A percentile compares a stretch with the other conserved stretches of the same genome.
Conservation (phyloP, 2,888 invertebrate genomes). For the Drosophila macrospina region DNA sequence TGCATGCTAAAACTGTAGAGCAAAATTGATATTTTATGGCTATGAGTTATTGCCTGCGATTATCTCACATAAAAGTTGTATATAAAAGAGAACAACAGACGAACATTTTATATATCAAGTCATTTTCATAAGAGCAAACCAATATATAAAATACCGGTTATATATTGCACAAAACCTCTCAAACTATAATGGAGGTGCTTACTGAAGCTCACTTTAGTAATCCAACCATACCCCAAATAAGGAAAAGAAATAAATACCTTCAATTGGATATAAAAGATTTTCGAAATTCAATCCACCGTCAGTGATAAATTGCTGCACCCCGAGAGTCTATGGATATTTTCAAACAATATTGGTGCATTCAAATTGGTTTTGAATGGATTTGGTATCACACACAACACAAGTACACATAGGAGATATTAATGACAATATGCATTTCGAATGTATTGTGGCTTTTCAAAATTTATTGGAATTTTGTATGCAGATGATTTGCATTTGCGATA, state of each 20-base stretch:
- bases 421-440: constrained; percentile 18
- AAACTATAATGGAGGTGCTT: constrained; percentile 21
- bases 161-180: constrained; percentile 25
- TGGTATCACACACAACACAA: constrained; percentile 5
- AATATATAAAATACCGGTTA: constrained; percentile 43
- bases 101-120: constrained; percentile 2
- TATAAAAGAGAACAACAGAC: constrained; percentile 34
- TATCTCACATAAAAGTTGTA: constrained; percentile 59
- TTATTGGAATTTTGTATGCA: constrained; percentile 4
- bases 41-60: constrained; percentile 77
- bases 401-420: not conserved
- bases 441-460: not conserved
- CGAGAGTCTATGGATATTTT: constrained; percentile 5
- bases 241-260: constrained; percentile 13
- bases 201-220: constrained; percentile 25
- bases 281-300: constrained; percentile 26
- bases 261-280: constrained; percentile 39
- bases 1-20: constrained; percentile 52
- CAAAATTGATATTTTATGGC: constrained; percentile 79
- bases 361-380: constrained; percentile 49
- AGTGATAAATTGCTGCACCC: constrained; percentile 14
- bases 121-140: constrained; percentile 29
- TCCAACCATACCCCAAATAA: constrained; percentile 6
- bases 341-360: constrained; percentile 48
- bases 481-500: constrained; percentile 12